These are phyloP conservation scores for Meteorus sp. DNA, from an alignment of 1,140 invertebrate genomes.

Conservation along the genomic window DNA sequence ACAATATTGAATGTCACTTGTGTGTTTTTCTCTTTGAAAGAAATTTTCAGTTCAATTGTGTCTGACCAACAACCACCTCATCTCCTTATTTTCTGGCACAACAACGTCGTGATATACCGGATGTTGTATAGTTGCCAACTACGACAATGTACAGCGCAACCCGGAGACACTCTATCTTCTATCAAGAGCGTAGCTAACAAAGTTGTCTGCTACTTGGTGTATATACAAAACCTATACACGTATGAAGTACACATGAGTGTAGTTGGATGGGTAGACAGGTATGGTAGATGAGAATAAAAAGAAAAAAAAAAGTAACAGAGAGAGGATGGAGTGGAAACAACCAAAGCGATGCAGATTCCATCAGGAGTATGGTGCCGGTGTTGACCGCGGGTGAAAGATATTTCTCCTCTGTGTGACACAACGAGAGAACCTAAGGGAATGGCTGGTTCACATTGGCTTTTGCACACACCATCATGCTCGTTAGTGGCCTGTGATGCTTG, in stretches of 20 bases:
- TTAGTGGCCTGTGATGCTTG: constrained; percentile 37
- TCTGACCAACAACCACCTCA: too few species aligned
- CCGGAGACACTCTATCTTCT: constrained; percentile 30
- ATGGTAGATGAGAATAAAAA: too few species aligned
- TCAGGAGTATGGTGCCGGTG: constrained; percentile 26
- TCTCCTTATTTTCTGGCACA: too few species aligned
- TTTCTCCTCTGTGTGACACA: constrained; percentile 40
- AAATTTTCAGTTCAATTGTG: not conserved
- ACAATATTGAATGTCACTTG: too few species aligned
- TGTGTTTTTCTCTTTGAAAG: not conserved
- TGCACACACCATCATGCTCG: constrained; percentile 29
- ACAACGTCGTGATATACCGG: not conserved
- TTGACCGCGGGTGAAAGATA: constrained; percentile 31
- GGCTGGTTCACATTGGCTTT: not conserved
- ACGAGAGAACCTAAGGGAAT: constrained; percentile 15
- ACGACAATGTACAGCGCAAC: not conserved
- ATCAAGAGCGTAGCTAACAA: constrained; percentile 42
- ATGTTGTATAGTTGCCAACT: not conserved
- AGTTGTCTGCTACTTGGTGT: constrained; percentile 44
- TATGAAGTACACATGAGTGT: too few species aligned
- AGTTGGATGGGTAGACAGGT: too few species aligned
- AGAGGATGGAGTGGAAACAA: too few species aligned
- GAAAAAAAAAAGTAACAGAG: too few species aligned
- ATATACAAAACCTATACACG: not conserved
- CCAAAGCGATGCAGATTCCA: constrained; percentile 39